Evolutionary conservation across 1,140 invertebrate species (phyloP).

Genomic region (Tribolium madens): DNA sequence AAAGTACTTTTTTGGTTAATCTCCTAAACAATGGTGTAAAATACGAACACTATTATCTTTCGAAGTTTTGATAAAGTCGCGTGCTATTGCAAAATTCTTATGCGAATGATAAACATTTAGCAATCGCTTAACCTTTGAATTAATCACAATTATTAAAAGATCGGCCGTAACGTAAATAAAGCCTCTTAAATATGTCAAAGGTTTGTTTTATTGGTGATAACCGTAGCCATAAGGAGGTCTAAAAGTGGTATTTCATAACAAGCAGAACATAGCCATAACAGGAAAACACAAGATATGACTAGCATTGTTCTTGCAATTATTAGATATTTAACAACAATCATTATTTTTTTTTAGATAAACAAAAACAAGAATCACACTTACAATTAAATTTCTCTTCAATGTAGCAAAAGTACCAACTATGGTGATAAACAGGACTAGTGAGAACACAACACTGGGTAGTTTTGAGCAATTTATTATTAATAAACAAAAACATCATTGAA

Average conservation of each 20-base stretch:
- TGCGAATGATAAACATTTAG: slow-evolving; percentile 48
- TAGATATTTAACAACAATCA: slow-evolving; percentile 20
- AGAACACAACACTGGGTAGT: too few relatives aligned
- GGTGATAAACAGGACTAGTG: neutral
- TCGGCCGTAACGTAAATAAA: slow-evolving; percentile 42
- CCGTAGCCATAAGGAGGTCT: slow-evolving; percentile 34
- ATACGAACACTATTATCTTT: slow-evolving; percentile 27
- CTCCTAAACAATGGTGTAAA: slow-evolving; percentile 15
- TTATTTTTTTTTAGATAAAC: neutral
- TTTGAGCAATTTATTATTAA: neutral
- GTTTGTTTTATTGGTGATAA: slow-evolving; percentile 38
- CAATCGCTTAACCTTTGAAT: slow-evolving; percentile 50
- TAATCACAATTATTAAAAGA: slow-evolving; percentile 42
- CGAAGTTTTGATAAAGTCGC: slow-evolving; percentile 33
- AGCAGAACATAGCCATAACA: slow-evolving; percentile 37
- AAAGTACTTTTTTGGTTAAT: slow-evolving; percentile 17
- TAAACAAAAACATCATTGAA: neutral
- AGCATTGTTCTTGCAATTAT: slow-evolving; percentile 24
- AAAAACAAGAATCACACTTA: neutral
- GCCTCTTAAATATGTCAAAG: slow-evolving; percentile 41
- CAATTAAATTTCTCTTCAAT: too few relatives aligned
- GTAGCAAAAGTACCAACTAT: neutral
- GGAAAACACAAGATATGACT: slow-evolving; percentile 21
- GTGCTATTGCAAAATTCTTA: slow-evolving; percentile 49
- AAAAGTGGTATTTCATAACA: slow-evolving; percentile 25